Percentiles rank a stretch among this genome's conserved stretches.
These are phyloP conservation scores for Steatocranus sp. DNA, from an alignment of 2,797 vertebrate genomes.

Conservation along the genomic window DNA sequence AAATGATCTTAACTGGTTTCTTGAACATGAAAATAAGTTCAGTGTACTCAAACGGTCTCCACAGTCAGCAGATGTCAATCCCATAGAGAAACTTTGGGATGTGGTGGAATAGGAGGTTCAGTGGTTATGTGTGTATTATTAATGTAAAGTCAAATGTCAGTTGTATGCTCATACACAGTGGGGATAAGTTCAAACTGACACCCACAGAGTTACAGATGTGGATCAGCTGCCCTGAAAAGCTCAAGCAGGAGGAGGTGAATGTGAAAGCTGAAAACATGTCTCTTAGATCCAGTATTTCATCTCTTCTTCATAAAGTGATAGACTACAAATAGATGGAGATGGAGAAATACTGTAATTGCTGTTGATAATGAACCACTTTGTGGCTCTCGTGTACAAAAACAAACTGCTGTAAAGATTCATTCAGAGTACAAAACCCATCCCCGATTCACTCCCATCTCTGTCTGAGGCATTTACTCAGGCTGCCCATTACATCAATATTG, in stretches of 20 bases:
- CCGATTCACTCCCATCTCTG: conserved; percentile 11
- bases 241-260: not conserved
- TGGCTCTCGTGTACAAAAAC: not conserved
- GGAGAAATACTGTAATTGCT: not conserved
- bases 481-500: conserved; percentile 37
- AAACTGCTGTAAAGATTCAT: not conserved
- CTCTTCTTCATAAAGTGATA: not conserved
- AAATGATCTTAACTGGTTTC: not conserved
- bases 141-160: not conserved
- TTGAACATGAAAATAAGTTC: not conserved
- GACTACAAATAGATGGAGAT: not conserved
- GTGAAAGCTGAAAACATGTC: not conserved
- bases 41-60: not conserved
- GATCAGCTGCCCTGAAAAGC: not conserved
- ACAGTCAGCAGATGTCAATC: not conserved
- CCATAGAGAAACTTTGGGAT: not conserved
- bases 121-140: not conserved
- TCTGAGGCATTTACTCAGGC: conserved; percentile 18
- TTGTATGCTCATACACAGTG: not conserved
- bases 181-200: not conserved
- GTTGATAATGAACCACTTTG: not conserved
- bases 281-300: not conserved
- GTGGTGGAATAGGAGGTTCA: not conserved
- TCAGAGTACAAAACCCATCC: not conserved
- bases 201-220: not conserved